Evolutionary conservation across 2,888 invertebrate species (phyloP).

Genomic region (Rotaria sp.): DNA sequence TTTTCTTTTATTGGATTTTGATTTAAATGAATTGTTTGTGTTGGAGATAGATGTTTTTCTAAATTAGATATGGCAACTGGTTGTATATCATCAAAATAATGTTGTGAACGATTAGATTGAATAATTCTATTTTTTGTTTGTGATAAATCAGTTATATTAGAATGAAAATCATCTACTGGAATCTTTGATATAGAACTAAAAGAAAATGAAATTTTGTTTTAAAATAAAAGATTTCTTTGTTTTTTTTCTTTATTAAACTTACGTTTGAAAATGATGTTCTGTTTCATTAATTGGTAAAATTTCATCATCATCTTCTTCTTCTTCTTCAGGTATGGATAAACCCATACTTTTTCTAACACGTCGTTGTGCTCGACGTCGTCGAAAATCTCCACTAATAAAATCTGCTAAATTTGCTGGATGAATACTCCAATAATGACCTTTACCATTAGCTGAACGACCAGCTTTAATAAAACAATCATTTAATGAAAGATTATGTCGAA

Average conservation of each 20-base stretch:
- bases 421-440: slow-evolving; percentile 97
- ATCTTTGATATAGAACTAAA: not conserved
- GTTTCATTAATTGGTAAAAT: not conserved
- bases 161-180: not conserved
- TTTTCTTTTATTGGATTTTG: not conserved
- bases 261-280: not conserved
- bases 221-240: too few species aligned
- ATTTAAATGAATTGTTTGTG: not conserved
- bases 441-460: slow-evolving; percentile 66
- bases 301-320: slow-evolving; percentile 67
- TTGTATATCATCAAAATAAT: not conserved
- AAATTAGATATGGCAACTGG: not conserved
- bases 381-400: slow-evolving; percentile 89
- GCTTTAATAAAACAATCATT: slow-evolving; percentile 41
- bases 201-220: too few species aligned
- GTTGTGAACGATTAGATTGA: not conserved
- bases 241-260: not conserved
- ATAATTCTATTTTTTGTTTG: not conserved
- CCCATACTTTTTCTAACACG: slow-evolving; percentile 86
- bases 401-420: slow-evolving; percentile 95
- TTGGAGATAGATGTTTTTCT: not conserved
- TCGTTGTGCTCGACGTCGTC: slow-evolving; percentile 62
- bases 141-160: not conserved
- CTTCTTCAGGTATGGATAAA: slow-evolving; percentile 80
- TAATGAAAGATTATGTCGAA: slow-evolving; percentile 82